A percentile compares a stretch with the other conserved stretches of the same genome.
These are phyloP conservation scores for Crossaster papposus DNA, from an alignment of 53 echinoderm and acorn worm species.

Conservation along the genomic window DNA sequence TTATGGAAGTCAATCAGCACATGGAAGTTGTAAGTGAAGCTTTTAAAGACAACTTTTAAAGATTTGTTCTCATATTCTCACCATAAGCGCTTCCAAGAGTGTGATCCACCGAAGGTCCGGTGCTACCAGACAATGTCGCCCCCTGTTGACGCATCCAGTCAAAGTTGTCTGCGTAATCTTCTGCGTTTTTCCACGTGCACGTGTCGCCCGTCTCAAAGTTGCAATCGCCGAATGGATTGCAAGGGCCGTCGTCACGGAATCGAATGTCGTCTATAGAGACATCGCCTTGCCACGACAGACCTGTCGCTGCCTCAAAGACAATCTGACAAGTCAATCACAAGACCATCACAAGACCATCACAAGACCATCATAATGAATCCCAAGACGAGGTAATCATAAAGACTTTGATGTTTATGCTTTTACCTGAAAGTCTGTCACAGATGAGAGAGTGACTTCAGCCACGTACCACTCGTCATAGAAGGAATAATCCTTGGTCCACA, in stretches of 20 bases:
- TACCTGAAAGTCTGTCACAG: conserved; percentile 56
- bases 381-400: too few relatives aligned
- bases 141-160: conserved; percentile 81
- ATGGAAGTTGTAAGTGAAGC: too few relatives aligned
- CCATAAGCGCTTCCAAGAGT: conserved; percentile 78
- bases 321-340: conserved; percentile 42
- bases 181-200: conserved; percentile 86
- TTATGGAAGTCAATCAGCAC: too few relatives aligned
- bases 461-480: conserved; percentile 73
- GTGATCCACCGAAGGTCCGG: conserved; percentile 77
- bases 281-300: conserved; percentile 62
- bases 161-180: conserved; percentile 73
- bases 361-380: too few relatives aligned
- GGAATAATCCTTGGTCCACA: conserved; percentile 59
- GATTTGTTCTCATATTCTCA: conserved; percentile 30
- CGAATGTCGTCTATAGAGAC: conserved; percentile 79
- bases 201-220: conserved; percentile 72
- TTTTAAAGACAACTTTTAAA: too few relatives aligned
- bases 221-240: conserved; percentile 75
- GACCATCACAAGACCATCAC: too few relatives aligned
- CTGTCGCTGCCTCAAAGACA: conserved; percentile 76
- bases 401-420: background rate
- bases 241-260: conserved; percentile 49
- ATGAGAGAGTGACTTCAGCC: conserved; percentile 67
- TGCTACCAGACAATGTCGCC: conserved; percentile 59